Percentiles rank a stretch among this genome's conserved stretches.
These are phyloP conservation scores for Cherax destructor DNA, from an alignment of 1,140 invertebrate species.

Conservation along the genomic window DNA sequence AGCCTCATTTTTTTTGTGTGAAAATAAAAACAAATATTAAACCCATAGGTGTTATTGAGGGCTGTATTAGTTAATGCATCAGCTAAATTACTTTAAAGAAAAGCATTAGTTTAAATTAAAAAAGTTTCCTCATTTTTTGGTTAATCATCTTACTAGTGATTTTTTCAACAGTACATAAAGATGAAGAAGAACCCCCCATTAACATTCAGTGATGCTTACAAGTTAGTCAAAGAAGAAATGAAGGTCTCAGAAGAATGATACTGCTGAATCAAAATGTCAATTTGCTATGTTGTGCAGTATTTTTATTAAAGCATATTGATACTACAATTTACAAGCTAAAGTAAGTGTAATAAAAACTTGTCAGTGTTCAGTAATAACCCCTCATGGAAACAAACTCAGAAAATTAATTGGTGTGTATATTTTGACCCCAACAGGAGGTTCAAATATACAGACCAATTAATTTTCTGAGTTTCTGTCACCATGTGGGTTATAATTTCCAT, in stretches of 20 bases:
- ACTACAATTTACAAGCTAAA: neutral
- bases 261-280: neutral
- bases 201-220: slow-evolving; percentile 58
- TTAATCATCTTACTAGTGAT: neutral
- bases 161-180: slow-evolving; percentile 50
- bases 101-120: neutral
- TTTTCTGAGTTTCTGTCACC: too few relatives aligned
- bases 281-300: neutral
- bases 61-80: neutral
- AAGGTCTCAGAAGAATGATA: slow-evolving; percentile 31
- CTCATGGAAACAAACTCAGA: too few relatives aligned
- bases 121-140: neutral
- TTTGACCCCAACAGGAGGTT: neutral
- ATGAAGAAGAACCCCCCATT: slow-evolving; percentile 31
- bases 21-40: too few relatives aligned
- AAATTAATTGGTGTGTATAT: neutral
- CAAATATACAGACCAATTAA: neutral
- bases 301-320: neutral
- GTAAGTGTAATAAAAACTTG: too few relatives aligned
- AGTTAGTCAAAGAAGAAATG: slow-evolving; percentile 57
- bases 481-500: neutral
- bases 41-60: too few relatives aligned
- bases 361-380: too few relatives aligned
- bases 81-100: neutral
- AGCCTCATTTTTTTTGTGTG: too few relatives aligned